Evolutionary conservation across 1,140 invertebrate species (phyloP), one percentile per base, ranked within the genome.

Genomic region (Drosophila tani): DNA sequence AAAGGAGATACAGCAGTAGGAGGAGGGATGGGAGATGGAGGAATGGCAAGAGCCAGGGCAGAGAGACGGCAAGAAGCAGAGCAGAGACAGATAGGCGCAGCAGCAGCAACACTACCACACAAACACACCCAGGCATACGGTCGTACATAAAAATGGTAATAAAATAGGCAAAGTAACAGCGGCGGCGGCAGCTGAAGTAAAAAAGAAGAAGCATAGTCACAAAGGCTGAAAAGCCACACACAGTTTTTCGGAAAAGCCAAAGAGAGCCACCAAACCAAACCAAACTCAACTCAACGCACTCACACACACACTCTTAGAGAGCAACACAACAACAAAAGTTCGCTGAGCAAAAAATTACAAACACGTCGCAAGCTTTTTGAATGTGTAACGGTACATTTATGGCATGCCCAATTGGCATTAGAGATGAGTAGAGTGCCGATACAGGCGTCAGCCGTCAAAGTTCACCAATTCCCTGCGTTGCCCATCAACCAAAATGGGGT

Each of bases 341-440:
- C 53, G 63, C 40, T 79, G 53, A 59, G 76, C 75, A 79, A 79
- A 79, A 79, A 79, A 79, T 65, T 71, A 79, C 76, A 71, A 90
- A 73, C 74, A 81, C 77, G 77, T 84, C 69, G 69, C 50, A 69
- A 56, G 58, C 73, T 82, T 68, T 85, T 87, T 75, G 66, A 84
- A 90, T 90, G 74, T 86, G 60, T 83, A 86, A 86, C 83, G 83
- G 84, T 77, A 82, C 67, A 83, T 86, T 83, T 87, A 80, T 86
- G 84, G 81, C 67, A 63, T 71, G 63, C 59, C 65, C 75, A 77
- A 76, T 76, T 77, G 75, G 47, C 49, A 76, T 68, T 77, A 77
- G 75, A 77, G 73, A 77, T 77, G 75, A 58, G 69, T 56, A 35
- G 12, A 49, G 27, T 35, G 21, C 50, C 70, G 32, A 63, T 75